Conservation (phyloP, 2,797 vertebrate species). For the Sebastes taczanowskii region DNA sequence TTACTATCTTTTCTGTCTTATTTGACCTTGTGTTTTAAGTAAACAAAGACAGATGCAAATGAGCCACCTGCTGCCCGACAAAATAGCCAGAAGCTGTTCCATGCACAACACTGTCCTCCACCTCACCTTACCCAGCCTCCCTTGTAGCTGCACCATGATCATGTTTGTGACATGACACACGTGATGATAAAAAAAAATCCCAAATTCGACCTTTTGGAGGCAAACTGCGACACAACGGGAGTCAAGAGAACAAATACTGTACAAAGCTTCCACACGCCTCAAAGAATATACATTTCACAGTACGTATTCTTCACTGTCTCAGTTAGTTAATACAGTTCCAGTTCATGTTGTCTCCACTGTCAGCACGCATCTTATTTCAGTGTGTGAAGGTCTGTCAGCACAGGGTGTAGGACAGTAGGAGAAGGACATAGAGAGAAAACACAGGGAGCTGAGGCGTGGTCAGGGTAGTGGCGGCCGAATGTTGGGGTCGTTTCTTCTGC, state of each 20-base stretch:
- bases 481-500: slow-evolving; percentile 73
- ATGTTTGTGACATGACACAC: background rate
- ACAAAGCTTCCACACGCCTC: slow-evolving; percentile 3
- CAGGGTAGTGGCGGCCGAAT: slow-evolving; percentile 24
- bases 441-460: background rate
- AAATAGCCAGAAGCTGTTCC: slow-evolving; percentile 9
- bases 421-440: slow-evolving; percentile 18
- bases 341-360: background rate
- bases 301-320: background rate
- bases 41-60: slow-evolving; percentile 16
- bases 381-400: slow-evolving; percentile 62
- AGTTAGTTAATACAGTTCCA: slow-evolving; percentile 3
- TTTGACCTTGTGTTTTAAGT: slow-evolving; percentile 8
- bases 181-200: background rate
- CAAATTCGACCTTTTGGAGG: background rate
- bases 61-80: slow-evolving; percentile 13
- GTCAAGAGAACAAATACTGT: slow-evolving; percentile 14
- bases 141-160: background rate
- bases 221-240: slow-evolving; percentile 1
- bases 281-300: slow-evolving; percentile 12
- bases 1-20: background rate
- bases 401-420: slow-evolving; percentile 30
- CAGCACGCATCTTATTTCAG: background rate
- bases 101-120: background rate
- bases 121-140: background rate